Evolutionary conservation across 2,888 invertebrate species (phyloP), one percentile per base, ranked within the genome.

Genomic region (Lymantria dispar): DNA sequence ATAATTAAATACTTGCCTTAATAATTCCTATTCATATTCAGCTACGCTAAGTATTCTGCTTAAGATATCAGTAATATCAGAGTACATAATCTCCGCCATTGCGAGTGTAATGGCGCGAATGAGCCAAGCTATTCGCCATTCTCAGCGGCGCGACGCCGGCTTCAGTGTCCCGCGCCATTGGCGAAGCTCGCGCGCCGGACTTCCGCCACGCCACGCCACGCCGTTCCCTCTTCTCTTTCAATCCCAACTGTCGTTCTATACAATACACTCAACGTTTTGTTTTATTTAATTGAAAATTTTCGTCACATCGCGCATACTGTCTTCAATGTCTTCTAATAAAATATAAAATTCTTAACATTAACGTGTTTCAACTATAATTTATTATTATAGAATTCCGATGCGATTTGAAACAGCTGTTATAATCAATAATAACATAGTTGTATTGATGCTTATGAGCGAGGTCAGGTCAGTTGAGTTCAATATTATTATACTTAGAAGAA

Each of bases 241-340:
- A 67, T 69, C 67, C 72, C 71, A 66, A 71, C 68, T 66, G 68
- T 76, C 78, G 74, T 66, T 58, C 74, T 74, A 73, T 63, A 87
- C 85, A 87, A 87, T 83, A 69, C 76, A 68, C 63, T 64, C 68
- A 56, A 46, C 64, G 79, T 83, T 85, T 85, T 85, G 81, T 85
- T 86, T 85, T 76, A 75, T 87, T 82, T 84, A 87, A 88, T 87
- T 86, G 85, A 87, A 86, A 82, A 83, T 85, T 82, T 86, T 85
- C 79, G 81, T 79, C 78, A 78, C 82, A 83, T n/a, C n/a, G n/a
- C n/a, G n/a, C n/a, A n/a, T n/a, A n/a, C n/a, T n/a, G n/a, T n/a
- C 22, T 22, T 22, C 5, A 22, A 2, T 87, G 81, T 86, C 63
- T 72, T 62, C 53, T 72, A 68, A 64, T n/a, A n/a, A 60, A 63